Conservation (phyloP, 1,140 invertebrate species). For the Choristoneura fumiferana region DNA sequence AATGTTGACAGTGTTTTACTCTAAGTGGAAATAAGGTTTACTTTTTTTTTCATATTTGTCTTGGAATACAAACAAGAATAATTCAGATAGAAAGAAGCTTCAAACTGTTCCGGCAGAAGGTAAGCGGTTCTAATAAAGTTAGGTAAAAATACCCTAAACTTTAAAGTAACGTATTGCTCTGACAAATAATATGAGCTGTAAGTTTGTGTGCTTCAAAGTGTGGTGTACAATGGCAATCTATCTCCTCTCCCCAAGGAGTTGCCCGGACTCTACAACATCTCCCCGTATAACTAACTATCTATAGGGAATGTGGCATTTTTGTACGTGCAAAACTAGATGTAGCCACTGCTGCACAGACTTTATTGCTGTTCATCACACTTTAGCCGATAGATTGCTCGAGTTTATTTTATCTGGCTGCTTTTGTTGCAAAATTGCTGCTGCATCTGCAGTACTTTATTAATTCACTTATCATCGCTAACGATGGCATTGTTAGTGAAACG, state of each 20-base stretch:
- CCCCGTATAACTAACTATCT: conserved; percentile 27
- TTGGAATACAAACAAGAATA: too few species aligned
- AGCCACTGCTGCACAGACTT: conserved; percentile 22
- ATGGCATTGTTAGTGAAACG: too few species aligned
- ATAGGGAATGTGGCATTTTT: conserved; percentile 38
- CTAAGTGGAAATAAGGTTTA: too few species aligned
- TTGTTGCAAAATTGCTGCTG: conserved; percentile 13
- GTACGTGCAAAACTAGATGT: conserved; percentile 21
- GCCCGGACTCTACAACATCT: conserved; percentile 24
- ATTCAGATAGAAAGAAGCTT: too few species aligned
- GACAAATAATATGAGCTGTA: conserved; percentile 33
- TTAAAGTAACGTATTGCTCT: conserved; percentile 19
- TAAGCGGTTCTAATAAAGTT: too few species aligned
- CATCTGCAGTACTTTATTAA: not conserved
- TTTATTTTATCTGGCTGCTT: conserved; percentile 20
- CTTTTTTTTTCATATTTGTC: too few species aligned
- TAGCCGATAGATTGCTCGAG: conserved; percentile 23
- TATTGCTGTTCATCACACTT: conserved; percentile 26
- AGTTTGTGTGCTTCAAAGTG: conserved; percentile 30
- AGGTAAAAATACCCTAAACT: too few species aligned
- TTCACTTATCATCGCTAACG: too few species aligned
- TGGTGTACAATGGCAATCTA: conserved; percentile 39
- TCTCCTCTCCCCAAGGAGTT: conserved; percentile 39
- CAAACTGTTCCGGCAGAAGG: too few species aligned
- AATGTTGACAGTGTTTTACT: too few species aligned